Percentiles rank a stretch among this genome's conserved stretches.
Conservation (phyloP, 2,113 vertebrate genomes). For the Origma solitaria region DNA sequence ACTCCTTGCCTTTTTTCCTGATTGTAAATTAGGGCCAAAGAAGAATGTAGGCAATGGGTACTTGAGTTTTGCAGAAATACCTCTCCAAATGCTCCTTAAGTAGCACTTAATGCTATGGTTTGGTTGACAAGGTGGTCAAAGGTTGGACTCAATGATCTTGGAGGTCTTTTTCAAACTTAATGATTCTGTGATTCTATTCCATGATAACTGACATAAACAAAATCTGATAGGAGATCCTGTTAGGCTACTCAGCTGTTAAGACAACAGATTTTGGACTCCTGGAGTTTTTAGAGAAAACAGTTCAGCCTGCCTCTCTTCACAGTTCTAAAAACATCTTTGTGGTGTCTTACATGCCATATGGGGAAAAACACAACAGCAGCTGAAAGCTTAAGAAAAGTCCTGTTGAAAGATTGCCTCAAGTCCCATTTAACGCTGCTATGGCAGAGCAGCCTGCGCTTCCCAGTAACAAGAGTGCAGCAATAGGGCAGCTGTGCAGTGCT, state of each 20-base stretch:
- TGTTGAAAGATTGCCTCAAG: neutral
- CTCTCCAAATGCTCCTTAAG: neutral
- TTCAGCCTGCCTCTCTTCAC: neutral
- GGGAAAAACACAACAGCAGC: neutral
- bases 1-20: neutral
- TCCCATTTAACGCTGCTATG: accelerated
- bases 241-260: neutral
- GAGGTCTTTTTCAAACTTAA: neutral
- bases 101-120: neutral
- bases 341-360: neutral
- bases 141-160: neutral
- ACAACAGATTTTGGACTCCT: neutral
- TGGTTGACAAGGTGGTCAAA: neutral
- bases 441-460: neutral
- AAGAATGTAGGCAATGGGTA: neutral
- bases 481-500: accelerated
- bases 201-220: neutral
- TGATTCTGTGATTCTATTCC: neutral
- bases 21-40: neutral
- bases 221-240: neutral
- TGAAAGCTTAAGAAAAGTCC: neutral
- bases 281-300: neutral
- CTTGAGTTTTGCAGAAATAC: neutral
- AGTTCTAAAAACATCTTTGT: neutral
- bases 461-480: neutral